Conservation (phyloP, 2,113 vertebrate species). For the Ciconia maguari region DNA sequence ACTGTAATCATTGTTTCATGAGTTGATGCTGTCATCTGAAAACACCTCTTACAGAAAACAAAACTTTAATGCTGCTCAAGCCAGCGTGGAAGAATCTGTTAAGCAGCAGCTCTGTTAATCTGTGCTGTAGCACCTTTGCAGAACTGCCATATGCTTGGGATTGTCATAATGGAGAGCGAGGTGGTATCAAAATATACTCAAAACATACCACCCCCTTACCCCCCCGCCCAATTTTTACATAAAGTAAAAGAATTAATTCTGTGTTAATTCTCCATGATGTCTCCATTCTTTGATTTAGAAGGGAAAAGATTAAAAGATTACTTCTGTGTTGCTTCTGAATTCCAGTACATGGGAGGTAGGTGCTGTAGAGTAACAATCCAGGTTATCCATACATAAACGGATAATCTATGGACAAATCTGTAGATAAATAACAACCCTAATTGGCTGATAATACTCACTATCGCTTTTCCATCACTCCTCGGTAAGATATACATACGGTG, state of each 20-base stretch:
- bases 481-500: rapidly evolving
- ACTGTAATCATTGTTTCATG: background rate
- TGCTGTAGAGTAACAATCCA: background rate
- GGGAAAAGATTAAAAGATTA: background rate
- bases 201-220: no score
- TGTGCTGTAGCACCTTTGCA: background rate
- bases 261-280: background rate
- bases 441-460: rapidly evolving
- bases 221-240: background rate
- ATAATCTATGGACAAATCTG: background rate
- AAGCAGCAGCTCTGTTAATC: background rate
- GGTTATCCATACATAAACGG: background rate
- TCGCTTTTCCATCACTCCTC: rapidly evolving
- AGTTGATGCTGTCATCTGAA: background rate
- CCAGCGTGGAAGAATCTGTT: background rate
- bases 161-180: background rate
- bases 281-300: background rate
- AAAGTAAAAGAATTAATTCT: no score
- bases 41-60: background rate
- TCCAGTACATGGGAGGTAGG: background rate
- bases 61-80: background rate
- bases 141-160: background rate
- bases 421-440: rapidly evolving
- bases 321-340: background rate
- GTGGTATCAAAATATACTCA: background rate